Conservation (phyloP, 2,797 vertebrate species). For the Tiaroga cobitis region DNA sequence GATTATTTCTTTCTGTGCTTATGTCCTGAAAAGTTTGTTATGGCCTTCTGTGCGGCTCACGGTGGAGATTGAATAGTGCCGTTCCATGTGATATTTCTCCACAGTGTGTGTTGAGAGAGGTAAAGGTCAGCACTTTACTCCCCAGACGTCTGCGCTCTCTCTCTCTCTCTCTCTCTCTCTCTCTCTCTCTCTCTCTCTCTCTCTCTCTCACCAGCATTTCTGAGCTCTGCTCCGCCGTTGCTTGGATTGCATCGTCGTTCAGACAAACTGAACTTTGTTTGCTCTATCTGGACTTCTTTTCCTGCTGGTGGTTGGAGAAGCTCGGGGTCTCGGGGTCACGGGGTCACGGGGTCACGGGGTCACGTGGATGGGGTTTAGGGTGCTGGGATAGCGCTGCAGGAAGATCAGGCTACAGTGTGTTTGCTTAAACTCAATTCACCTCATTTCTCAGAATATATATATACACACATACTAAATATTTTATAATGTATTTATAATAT, state of each 20-base stretch:
- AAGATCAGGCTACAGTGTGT: neutral
- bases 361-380: neutral
- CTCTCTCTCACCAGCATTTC: neutral
- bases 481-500: too few relatives aligned
- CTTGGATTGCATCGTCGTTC: neutral
- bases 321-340: neutral
- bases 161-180: neutral
- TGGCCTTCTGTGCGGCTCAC: neutral
- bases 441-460: neutral
- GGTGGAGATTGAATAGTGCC: neutral
- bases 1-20: neutral
- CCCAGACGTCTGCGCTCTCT: neutral
- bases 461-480: too few relatives aligned
- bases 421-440: conserved; percentile 45
- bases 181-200: too few relatives aligned
- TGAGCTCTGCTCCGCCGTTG: conserved; percentile 34
- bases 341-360: conserved; percentile 1
- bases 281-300: neutral
- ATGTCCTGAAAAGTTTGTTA: neutral
- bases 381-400: neutral
- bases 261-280: neutral
- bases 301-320: conserved; percentile 12
- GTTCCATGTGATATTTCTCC: conserved; percentile 42
- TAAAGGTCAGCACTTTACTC: conserved; percentile 55
- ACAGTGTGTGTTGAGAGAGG: conserved; percentile 23